A percentile compares a stretch with the other conserved stretches of the same genome.
Conservation (phyloP, 2,797 vertebrate species). For the Chlorospingus flavigularis region DNA sequence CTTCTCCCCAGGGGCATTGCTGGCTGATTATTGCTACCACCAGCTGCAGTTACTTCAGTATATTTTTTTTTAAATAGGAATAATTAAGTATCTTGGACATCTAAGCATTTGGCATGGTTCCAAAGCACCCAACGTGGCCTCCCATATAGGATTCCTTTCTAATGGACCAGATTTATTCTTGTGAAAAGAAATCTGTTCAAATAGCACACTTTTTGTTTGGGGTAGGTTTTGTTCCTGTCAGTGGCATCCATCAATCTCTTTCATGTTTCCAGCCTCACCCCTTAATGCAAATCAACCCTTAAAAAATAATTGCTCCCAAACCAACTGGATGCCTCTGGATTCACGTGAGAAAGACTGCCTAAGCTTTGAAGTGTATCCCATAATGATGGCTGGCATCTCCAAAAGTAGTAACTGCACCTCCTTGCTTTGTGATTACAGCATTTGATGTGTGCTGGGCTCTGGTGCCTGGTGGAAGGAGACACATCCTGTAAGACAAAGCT, state of each 20-base stretch:
- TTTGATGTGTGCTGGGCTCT: conserved; percentile 95
- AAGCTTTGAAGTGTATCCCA: neutral
- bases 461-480: conserved; percentile 96
- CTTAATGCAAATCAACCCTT: neutral
- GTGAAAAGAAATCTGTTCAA: neutral
- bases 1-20: neutral
- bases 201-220: neutral
- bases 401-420: neutral
- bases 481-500: conserved; percentile 94
- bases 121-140: neutral
- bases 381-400: neutral
- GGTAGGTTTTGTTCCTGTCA: neutral
- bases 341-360: neutral
- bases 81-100: neutral
- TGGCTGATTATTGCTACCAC: neutral
- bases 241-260: neutral
- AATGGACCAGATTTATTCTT: neutral
- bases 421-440: conserved; percentile 80
- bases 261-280: neutral
- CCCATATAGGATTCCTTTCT: neutral
- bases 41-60: neutral
- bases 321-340: neutral
- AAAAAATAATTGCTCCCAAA: neutral
- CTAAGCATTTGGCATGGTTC: neutral
- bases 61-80: neutral